Conservation (phyloP, 2,888 invertebrate genomes). For the Heteromurus nitidus region DNA sequence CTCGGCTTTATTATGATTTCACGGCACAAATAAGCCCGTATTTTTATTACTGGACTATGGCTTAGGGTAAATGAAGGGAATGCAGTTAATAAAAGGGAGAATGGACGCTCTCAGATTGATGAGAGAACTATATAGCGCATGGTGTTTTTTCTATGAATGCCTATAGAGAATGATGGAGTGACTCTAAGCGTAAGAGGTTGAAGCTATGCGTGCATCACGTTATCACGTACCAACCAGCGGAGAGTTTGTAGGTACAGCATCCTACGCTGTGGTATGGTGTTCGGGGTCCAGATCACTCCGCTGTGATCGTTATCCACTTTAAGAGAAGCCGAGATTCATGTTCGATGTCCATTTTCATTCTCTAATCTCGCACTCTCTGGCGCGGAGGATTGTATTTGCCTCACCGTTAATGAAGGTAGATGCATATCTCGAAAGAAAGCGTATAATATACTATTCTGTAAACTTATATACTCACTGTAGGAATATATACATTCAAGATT, state of each 20-base stretch:
- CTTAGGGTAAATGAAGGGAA: neutral
- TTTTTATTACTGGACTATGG: neutral
- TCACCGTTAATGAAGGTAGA: too few relatives aligned
- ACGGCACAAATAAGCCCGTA: neutral
- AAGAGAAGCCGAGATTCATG: neutral
- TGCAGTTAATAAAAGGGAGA: neutral
- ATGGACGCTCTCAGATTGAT: neutral
- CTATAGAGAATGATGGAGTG: neutral
- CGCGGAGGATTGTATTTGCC: too few relatives aligned
- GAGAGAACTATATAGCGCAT: neutral
- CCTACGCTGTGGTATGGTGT: too few relatives aligned
- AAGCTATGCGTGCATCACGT: too few relatives aligned
- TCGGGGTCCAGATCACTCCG: too few relatives aligned
- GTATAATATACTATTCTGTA: too few relatives aligned
- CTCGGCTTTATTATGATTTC: neutral
- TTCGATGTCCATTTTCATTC: constrained; percentile 1
- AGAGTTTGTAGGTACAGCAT: too few relatives aligned
- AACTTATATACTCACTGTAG: too few relatives aligned
- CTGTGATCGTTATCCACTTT: neutral
- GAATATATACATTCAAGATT: too few relatives aligned
- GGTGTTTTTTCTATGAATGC: neutral
- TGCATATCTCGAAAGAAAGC: too few relatives aligned
- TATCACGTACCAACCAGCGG: too few relatives aligned
- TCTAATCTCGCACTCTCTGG: too few relatives aligned
- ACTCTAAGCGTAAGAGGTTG: neutral